Percentiles rank a stretch among this genome's conserved stretches.
Evolutionary conservation across 2,113 vertebrate genomes (phyloP).

Genomic region (Neolamprologus kungweensis): DNA sequence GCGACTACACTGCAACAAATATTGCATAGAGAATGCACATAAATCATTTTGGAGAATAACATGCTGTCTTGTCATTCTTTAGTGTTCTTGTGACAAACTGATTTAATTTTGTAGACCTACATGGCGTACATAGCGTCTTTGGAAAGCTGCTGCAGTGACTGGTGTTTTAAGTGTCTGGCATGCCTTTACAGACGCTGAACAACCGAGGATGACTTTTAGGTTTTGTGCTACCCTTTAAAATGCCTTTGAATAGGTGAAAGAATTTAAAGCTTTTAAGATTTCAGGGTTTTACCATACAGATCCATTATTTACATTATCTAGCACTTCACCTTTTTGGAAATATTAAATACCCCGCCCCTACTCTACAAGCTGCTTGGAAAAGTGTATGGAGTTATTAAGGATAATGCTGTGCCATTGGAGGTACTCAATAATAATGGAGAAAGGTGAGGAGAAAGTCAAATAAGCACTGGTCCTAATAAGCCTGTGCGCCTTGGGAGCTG

Average conservation of each 20-base stretch:
- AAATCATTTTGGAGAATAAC: not conserved
- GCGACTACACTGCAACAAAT: not conserved
- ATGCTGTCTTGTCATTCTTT: not conserved
- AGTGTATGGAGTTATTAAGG: constrained; percentile 16
- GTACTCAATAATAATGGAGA: constrained; percentile 14
- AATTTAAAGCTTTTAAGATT: not conserved
- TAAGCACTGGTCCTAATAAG: constrained; percentile 1
- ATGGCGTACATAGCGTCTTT: not conserved
- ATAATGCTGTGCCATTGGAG: not conserved
- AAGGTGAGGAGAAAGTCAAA: not conserved
- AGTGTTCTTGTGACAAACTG: not conserved
- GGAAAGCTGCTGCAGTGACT: not conserved
- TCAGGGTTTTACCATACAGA: not conserved
- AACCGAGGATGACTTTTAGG: not conserved
- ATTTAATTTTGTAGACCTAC: not conserved
- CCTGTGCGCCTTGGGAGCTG: not conserved
- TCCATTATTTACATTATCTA: not conserved
- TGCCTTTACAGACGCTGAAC: not conserved
- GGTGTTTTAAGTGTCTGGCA: not conserved
- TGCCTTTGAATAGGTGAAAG: not conserved
- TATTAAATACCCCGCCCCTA: not conserved
- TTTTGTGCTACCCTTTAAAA: not conserved
- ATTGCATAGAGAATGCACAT: not conserved
- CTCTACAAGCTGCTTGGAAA: not conserved
- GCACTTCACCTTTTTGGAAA: not conserved